Evolutionary conservation across 2,888 invertebrate species (phyloP), one percentile per base, ranked within the genome.

Genomic region (Eretmocerus hayati): DNA sequence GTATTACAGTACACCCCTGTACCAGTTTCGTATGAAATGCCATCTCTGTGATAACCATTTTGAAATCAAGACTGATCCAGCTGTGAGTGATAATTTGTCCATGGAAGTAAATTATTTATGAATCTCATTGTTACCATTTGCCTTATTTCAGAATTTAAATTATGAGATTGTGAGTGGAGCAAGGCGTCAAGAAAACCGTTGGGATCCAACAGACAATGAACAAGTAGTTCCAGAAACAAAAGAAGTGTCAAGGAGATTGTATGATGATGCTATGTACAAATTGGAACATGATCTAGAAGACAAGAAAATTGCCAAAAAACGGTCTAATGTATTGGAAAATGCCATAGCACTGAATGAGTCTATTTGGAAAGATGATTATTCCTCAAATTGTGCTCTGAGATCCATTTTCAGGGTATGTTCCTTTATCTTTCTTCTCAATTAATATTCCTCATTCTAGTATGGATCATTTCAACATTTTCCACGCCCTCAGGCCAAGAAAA

Each of bases 11-110:
- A 99, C 99, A 1, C 97, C 99, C 0, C 81, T 99, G 2, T 99
- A 93, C 69, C 91, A 97, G 72, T 99, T 99, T 67, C 81, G 91
- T 46, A 99, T 99, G 97, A 97, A 97, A 66, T 99, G 99, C 67
- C 97, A 99, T 71, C 75, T 99, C 5, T 95, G 99, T 69, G 88
- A 94, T 67, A 97, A 95, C 73, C 88, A 97, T 73, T 91, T 95
- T 76, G 90, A 93, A 69, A 99, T 99, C 54, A 91, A 95, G 74
- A 97, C 97, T 13, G 99, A 99, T 78, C 99, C 99, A 48, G 92
- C 84, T 49, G 91, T 91, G 78, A 77, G 80, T 75, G 48, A 40
- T 45, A 39, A 21, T 15, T 38, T 35, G 11, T 26, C 26, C 11
- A 26, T 26, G 11, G 26, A 26, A 26, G 26, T 26, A 18, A 39